Base-by-base conservation (phyloP, 2,797 vertebrate species). In the Cephalopachus bancanus region DNA sequence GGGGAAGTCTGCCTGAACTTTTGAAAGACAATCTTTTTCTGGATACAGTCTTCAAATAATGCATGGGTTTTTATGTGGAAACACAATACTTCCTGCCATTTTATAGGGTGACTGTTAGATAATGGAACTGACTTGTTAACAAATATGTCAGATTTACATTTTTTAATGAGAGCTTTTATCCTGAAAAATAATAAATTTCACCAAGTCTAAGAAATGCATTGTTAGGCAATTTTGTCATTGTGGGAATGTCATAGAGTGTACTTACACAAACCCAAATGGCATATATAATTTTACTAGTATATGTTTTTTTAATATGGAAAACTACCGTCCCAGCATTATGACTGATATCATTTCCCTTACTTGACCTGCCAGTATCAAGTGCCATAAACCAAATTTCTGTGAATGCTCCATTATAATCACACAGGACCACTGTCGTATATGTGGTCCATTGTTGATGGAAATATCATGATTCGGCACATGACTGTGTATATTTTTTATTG, bases 161-260 rank as follows among this genome's bases (percentile, higher is more conserved):
- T 93, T 85, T 84, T 95, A 96, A 72, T 91, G 44, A 64, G 37
- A 49, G 22, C 26, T 64, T 86, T 96, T 81, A 57, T 88, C 28
- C n/a, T 94, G 80, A 84, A 94, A 86, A 81, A 7, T 71, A 30
- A 71, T 80, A 16, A 7, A 83, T 62, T 94, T 90, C 51, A 88
- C 64, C 57, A 93, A 71, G 7, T 71, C 33, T 91, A 74, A 88
- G 55, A 51, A 79, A 79, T 79, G 55, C 20, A 20, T n/a, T 7
- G 0, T 79, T 79, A 79, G 20, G 20, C 7, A 33, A 79, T 59
- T 33, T 79, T 79, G 30, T 37, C 55, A 57, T 24, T 79, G 76
- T 59, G n/a, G 19, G 59, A 79, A 37, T 80, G 55, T 33, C 55
- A 7, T 44, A 80, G 76, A 10, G 76, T 33, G n/a, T 37, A 59